Evolutionary conservation across 2,888 invertebrate genomes (phyloP), one percentile per base, ranked within the genome.

Genomic region (Saturnia japonica): DNA sequence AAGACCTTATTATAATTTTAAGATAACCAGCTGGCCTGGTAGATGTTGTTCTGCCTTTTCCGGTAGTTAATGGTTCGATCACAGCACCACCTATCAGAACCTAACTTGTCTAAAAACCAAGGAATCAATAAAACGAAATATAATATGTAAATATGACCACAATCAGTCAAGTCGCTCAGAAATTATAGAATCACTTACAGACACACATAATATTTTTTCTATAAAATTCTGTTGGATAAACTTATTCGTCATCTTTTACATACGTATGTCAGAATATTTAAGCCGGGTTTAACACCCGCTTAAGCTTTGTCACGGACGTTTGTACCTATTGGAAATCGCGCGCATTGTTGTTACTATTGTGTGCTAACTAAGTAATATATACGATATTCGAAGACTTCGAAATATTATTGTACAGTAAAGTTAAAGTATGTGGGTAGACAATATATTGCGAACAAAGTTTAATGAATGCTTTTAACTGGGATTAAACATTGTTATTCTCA

Each of bases 281-380:
- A 80, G 80, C 72, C 75, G 73, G 86, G 83, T 84, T 64, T 82
- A 87, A 84, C 81, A 83, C 83, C 84, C 86, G 76, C 77, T 77
- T 79, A 76, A 80, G 82, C 79, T 79, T 78, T 81, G 82, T 82
- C 82, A 77, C 74, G 78, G 79, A 80, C 77, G 76, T 77, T 76
- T 72, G 78, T 78, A 77, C 73, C 74, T 82, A 83, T 84, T 82
- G 83, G 82, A 80, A 84, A 84, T 81, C 79, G 78, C 78, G 76
- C 75, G 75, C 76, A 84, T 85, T 83, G 85, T 84, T 78, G 79
- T 68, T 70, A 67, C 75, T 73, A 82, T 84, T 82, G 82, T 85
- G 78, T 82, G 57, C 40, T 64, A 64, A 64, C 64, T 19, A 4
- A 64, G 64, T 64, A 64, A 64, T 64, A 19, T 64, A 64, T 40